These are phyloP conservation scores for Aspidapion aeneum DNA, from an alignment of 2,888 invertebrate species.

Conservation along the genomic window DNA sequence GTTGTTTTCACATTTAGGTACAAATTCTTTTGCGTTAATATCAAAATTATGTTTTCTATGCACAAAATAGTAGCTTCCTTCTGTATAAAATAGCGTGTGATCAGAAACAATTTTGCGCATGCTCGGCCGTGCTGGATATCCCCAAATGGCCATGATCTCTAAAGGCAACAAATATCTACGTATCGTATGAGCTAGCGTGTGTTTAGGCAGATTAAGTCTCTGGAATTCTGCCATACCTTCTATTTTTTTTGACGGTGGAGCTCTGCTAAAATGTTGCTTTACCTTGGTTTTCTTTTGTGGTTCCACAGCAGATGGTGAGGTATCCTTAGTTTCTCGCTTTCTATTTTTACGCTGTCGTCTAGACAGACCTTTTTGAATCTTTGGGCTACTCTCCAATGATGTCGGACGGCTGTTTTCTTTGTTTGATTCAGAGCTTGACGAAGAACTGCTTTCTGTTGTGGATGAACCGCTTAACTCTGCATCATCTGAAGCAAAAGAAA, in stretches of 20 bases:
- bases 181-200: slow-evolving; percentile 52
- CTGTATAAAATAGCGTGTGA: slow-evolving; percentile 4
- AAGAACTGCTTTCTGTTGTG: slow-evolving; percentile 36
- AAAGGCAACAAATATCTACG: slow-evolving; percentile 59
- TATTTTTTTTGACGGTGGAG: slow-evolving; percentile 19
- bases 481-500: slow-evolving; percentile 45
- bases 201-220: slow-evolving; percentile 51
- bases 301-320: slow-evolving; percentile 34
- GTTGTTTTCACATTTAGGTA: slow-evolving; percentile 47
- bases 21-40: slow-evolving; percentile 66
- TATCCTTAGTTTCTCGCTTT: slow-evolving; percentile 27
- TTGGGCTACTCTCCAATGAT: slow-evolving; percentile 48
- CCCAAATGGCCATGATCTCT: slow-evolving; percentile 61
- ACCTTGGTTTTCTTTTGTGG: slow-evolving; percentile 19
- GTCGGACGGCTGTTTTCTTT: slow-evolving; percentile 45
- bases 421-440: slow-evolving; percentile 39
- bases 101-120: slow-evolving; percentile 4
- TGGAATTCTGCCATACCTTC: slow-evolving; percentile 41
- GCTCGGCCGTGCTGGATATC: slow-evolving; percentile 64
- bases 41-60: slow-evolving; percentile 47
- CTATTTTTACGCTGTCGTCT: slow-evolving; percentile 55
- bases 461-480: slow-evolving; percentile 43
- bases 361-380: slow-evolving; percentile 52
- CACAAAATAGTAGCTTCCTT: background rate
- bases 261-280: background rate